Evolutionary conservation across 2,797 vertebrate species (phyloP), one percentile per base, ranked within the genome.

Genomic region (Acomys russatus): DNA sequence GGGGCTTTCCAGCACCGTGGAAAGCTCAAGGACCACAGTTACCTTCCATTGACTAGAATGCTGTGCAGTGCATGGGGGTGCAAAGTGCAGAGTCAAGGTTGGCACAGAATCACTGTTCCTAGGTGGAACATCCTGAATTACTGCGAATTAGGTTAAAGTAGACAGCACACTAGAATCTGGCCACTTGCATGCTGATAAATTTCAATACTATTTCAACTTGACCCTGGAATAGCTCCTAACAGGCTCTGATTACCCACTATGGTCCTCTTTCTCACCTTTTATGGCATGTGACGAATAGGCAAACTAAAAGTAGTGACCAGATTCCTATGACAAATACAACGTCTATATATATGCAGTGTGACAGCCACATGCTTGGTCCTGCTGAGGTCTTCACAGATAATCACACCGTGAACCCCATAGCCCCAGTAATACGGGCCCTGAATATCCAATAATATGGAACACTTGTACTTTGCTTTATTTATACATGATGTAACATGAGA

Each of bases 381-480:
- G 54, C 64, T 44, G 77, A 22, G 1, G 18, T 44, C 54, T 30
- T 25, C 4, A 4, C 28, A 30, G 44, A 88, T 18, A 44, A 20
- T 82, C 28, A 49, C 30, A 51, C 83, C 76, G 80, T 6, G 3
- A 28, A 54, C n/a, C n/a, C 8, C 25, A 91, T 56, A 77, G 38
- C 79, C 8, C 38, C 51, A 35, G 0, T n/a, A 86, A 9, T 64
- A 9, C 74, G 73, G 10, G 35, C 33, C 56, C 22, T 68, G 49
- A 76, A 23, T 77, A 73, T 35, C 44, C n/a, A 94, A 6, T 59
- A 18, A 84, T 33, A 63, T 1, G 51, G 23, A 85, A 23, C 7
- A 35, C 18, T 44, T 35, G 15, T 64, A 28, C 4, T 68, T 84
- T 92, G n/a, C 73, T 92, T 96, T 91, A 38, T 91, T 76, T 94